Percentiles rank a stretch among this genome's conserved stretches.
These are phyloP conservation scores for Acropternis orthonyx DNA, from an alignment of 2,797 vertebrate species.

Conservation along the genomic window DNA sequence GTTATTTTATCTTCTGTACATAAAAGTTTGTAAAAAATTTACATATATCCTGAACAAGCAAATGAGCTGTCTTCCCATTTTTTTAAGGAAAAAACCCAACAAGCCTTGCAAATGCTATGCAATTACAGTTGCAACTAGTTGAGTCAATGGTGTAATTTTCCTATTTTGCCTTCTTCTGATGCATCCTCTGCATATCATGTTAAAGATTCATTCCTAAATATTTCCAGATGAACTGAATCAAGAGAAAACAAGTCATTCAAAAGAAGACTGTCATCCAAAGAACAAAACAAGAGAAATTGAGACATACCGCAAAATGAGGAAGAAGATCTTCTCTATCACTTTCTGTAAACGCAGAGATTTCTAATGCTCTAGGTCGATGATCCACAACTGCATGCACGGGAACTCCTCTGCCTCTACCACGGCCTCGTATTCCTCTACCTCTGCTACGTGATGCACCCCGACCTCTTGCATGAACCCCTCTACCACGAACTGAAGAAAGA, in stretches of 20 bases:
- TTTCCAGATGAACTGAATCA: background rate
- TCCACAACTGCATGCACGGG: constrained; percentile 88
- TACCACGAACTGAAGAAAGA: constrained; percentile 84
- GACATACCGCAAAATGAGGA: constrained; percentile 96
- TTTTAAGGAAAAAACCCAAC: background rate
- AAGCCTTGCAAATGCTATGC: background rate
- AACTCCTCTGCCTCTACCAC: constrained; percentile 84
- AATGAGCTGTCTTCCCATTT: background rate
- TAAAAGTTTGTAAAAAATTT: background rate
- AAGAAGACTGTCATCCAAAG: background rate
- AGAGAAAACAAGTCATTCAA: background rate
- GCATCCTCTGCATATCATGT: background rate
- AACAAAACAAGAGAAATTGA: background rate
- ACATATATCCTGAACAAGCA: background rate
- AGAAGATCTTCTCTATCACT: constrained; percentile 89
- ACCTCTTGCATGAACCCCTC: constrained; percentile 83
- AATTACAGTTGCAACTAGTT: background rate
- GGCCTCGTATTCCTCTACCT: constrained; percentile 84
- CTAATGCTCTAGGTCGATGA: constrained; percentile 89
- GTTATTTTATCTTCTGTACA: background rate
- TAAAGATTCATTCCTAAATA: background rate
- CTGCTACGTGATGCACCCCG: constrained; percentile 83
- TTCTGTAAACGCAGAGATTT: constrained; percentile 89
- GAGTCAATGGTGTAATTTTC: background rate
- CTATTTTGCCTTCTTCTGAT: background rate